Percentiles rank a stretch among this genome's conserved stretches.
phyloP scores from a whole-genome alignment of 2,888 invertebrate genomes.

The Drosophila anceps region DNA sequence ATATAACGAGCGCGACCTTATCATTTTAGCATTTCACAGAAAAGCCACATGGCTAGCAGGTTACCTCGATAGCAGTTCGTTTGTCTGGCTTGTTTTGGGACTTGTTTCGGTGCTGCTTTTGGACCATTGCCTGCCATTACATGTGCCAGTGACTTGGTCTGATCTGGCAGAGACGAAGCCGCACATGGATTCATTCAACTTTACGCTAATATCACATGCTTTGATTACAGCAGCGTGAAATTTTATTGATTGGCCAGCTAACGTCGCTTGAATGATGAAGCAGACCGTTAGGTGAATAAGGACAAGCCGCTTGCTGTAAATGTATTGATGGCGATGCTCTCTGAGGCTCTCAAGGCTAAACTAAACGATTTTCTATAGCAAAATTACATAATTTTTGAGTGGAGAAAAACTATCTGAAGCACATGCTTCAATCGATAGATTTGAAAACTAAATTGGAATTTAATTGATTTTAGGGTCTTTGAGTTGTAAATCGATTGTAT shows the following conservation, averaged over 20 bases:
- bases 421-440: not conserved
- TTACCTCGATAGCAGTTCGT: conserved; percentile 22
- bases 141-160: conserved; percentile 31
- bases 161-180: conserved; percentile 46
- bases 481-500: not conserved
- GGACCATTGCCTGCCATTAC: conserved; percentile 27
- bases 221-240: conserved; percentile 84
- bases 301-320: conserved; percentile 11
- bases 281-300: conserved; percentile 30
- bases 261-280: conserved; percentile 64
- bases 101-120: conserved; percentile 36
- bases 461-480: not conserved
- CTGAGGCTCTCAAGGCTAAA: not conserved
- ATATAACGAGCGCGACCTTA: conserved; percentile 71
- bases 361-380: not conserved
- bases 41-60: conserved; percentile 51
- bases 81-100: conserved; percentile 26
- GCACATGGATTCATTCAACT: conserved; percentile 78
- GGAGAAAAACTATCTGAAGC: not conserved
- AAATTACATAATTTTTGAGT: not conserved
- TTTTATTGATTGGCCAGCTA: conserved; percentile 84
- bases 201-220: conserved; percentile 83
- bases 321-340: conserved; percentile 17
- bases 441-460: not conserved
- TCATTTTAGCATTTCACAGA: conserved; percentile 64